These are phyloP conservation scores for Drosophila neocordata DNA, from an alignment of 1,140 invertebrate genomes.

Conservation along the genomic window DNA sequence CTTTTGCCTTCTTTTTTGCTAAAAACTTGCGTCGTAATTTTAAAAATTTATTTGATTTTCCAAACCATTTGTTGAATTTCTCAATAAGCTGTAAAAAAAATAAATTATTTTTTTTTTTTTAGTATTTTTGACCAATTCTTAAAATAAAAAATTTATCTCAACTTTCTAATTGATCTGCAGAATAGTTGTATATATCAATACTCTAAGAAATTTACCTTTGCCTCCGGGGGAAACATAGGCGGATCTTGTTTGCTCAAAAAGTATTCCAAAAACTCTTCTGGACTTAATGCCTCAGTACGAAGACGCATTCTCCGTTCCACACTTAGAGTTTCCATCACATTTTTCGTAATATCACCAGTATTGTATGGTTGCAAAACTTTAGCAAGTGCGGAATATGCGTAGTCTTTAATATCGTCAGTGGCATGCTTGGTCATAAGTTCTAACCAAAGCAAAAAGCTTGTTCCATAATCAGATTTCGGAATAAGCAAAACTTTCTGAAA, in stretches of 20 bases:
- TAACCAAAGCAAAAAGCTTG: conserved; percentile 86
- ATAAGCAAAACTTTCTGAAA: conserved; percentile 83
- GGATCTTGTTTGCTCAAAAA: conserved; percentile 51
- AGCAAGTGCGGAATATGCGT: conserved; percentile 87
- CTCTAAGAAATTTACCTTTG: conserved; percentile 59
- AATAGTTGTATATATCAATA: no score
- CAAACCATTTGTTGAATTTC: conserved; percentile 62
- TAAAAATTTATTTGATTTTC: conserved; percentile 31
- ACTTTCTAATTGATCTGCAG: no score
- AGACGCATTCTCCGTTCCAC: conserved; percentile 64
- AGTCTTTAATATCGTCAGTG: conserved; percentile 83
- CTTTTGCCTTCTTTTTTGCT: conserved; percentile 33
- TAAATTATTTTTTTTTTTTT: not conserved
- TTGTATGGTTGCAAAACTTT: conserved; percentile 87
- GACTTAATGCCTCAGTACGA: conserved; percentile 42
- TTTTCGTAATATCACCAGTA: conserved; percentile 84
- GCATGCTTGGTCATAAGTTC: conserved; percentile 84
- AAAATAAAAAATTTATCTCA: no score
- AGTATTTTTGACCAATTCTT: no score
- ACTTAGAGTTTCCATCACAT: conserved; percentile 78
- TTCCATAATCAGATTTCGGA: conserved; percentile 88
- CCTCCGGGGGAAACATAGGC: conserved; percentile 64
- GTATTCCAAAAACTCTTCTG: conserved; percentile 65
- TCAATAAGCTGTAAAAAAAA: conserved; percentile 43
- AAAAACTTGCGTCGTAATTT: conserved; percentile 36